A percentile compares a stretch with the other conserved stretches of the same genome.
Conservation (phyloP, 2,113 vertebrate genomes). For the Neotragus pygmaeus region DNA sequence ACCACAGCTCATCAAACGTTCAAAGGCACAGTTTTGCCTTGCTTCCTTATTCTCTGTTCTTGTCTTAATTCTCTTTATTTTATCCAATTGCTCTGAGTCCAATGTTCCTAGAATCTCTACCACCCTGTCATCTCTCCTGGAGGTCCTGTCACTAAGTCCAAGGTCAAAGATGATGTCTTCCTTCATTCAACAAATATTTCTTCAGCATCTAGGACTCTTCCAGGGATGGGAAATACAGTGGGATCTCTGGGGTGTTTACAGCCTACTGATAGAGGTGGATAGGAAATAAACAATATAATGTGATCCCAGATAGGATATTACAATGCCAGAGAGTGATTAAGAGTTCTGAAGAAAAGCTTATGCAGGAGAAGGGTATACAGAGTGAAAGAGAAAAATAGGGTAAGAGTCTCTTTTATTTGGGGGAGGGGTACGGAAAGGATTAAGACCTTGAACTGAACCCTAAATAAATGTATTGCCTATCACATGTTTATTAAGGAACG, state of each 20-base stretch:
- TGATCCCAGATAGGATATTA: neutral
- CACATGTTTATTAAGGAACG: neutral
- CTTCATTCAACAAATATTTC: neutral
- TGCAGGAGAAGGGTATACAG: neutral
- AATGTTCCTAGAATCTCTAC: neutral
- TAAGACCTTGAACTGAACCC: neutral
- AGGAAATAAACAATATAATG: neutral
- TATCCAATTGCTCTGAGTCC: neutral
- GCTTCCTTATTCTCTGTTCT: neutral
- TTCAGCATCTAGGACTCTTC: neutral
- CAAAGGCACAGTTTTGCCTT: neutral
- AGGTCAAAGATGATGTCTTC: neutral
- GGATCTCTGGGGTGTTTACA: neutral
- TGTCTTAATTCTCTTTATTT: neutral
- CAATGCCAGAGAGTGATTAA: neutral
- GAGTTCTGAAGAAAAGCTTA: neutral
- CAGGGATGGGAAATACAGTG: neutral
- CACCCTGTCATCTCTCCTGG: neutral
- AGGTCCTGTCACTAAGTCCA: neutral
- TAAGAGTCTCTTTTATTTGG: neutral
- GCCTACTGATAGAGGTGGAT: neutral
- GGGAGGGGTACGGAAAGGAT: neutral
- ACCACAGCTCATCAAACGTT: neutral
- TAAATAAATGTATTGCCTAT: neutral
- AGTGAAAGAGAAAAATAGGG: fast-evolving